These are phyloP conservation scores for Loxodonta africana DNA, from an alignment of 2,113 vertebrate genomes.

Conservation along the genomic window DNA sequence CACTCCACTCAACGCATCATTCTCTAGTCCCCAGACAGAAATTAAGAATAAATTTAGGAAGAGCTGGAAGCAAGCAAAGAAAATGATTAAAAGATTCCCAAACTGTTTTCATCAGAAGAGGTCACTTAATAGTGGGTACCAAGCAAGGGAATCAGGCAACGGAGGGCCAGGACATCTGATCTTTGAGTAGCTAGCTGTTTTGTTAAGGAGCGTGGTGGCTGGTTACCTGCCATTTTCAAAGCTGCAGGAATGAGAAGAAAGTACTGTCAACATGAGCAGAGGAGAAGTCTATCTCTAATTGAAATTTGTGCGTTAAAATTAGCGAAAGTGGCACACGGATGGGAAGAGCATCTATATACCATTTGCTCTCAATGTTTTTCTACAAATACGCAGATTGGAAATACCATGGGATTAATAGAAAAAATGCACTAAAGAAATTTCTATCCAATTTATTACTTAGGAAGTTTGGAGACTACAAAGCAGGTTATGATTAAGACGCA, in stretches of 20 bases:
- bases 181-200: background rate
- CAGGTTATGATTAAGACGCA: background rate
- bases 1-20: fast-evolving
- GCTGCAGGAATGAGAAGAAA: background rate
- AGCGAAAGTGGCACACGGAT: fast-evolving
- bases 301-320: background rate
- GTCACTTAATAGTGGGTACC: background rate
- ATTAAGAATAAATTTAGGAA: background rate
- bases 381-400: background rate
- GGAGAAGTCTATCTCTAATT: background rate
- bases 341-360: background rate
- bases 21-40: background rate
- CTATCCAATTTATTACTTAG: background rate
- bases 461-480: background rate
- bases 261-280: background rate
- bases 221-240: background rate
- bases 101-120: background rate
- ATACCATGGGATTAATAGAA: background rate
- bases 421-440: background rate
- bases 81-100: background rate
- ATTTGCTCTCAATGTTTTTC: background rate
- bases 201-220: background rate
- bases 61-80: background rate
- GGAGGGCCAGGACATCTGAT: background rate
- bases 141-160: background rate